Base-by-base conservation (phyloP, 2,888 invertebrate genomes). In the Dryadula phaetusa region DNA sequence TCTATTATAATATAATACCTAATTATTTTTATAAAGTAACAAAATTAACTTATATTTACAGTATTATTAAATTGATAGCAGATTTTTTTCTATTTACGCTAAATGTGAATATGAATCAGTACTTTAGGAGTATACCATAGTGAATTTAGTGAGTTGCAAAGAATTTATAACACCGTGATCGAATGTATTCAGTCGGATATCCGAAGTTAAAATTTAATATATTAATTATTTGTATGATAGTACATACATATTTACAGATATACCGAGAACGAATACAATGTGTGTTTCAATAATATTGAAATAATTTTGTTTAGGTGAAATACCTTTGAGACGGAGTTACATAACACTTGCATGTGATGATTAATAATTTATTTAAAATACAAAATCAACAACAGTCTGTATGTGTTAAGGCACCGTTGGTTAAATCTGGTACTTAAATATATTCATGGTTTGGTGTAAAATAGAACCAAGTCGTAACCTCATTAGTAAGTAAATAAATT, bases 31-130 rank as follows among this genome's bases (percentile, higher is more conserved):
- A 90, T 87, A 90, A 90, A 90, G 89, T 92, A 92, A 92, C 92
- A 92, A 91, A 90, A 90, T 92, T 92, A 92, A 91, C 91, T 91
- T 92, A 92, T 92, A 92, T 92, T 90, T 92, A 92, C 92, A 92
- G 81, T 91, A 89, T 85, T 81, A 82, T 88, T 87, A 90, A 88
- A 87, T 84, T 84, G 86, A 90, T 90, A 90, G 88, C 87, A 88
- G 87, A 89, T 90, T 86, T 90, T 90, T 73, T 52, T 85, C 89
- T 90, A 90, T 86, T 88, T 87, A 88, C 86, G 73, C 74, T 76
- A 76, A 74, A 60, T 60, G 52, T 66, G 44, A 64, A 64, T 71
- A 70, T 70, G 70, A 32, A 68, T 69, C 74, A 74, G 75, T 73
- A 77, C 71, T 74, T 75, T 62, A 71, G 52, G 68, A 67, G 69